Evolutionary conservation across 2,797 vertebrate species (phyloP).

Genomic region (Taenioides sp.): DNA sequence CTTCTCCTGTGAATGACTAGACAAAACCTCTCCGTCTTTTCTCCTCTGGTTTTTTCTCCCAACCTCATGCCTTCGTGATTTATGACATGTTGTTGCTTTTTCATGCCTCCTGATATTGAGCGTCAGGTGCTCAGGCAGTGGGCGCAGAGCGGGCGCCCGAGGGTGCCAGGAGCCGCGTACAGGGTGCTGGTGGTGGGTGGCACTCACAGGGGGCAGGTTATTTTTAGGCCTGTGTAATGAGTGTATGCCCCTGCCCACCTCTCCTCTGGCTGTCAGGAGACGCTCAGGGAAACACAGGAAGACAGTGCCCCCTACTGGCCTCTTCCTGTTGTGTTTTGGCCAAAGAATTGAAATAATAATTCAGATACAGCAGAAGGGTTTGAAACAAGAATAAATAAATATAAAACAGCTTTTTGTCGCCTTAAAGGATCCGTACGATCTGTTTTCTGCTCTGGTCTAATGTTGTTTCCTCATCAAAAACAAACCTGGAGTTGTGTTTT

Average conservation of each 20-base stretch:
- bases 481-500: too few relatives aligned
- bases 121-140: neutral
- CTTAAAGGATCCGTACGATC: neutral
- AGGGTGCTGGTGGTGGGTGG: neutral
- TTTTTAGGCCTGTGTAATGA: constrained; percentile 68
- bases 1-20: too few relatives aligned
- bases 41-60: too few relatives aligned
- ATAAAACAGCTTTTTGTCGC: too few relatives aligned
- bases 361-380: neutral
- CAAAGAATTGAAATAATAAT: neutral
- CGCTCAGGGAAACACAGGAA: constrained; percentile 13
- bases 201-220: constrained; percentile 26
- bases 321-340: neutral
- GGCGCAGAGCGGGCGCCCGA: neutral
- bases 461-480: too few relatives aligned
- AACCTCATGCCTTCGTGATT: neutral
- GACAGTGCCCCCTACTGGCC: constrained; percentile 1
- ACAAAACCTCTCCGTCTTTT: too few relatives aligned
- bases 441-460: too few relatives aligned
- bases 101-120: neutral
- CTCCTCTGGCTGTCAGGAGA: constrained; percentile 2
- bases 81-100: neutral
- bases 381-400: neutral
- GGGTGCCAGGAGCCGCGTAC: neutral
- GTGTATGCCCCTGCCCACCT: constrained; percentile 46